Percentiles rank a stretch among this genome's conserved stretches.
Conservation (phyloP, 2,888 invertebrate species). For the Eristalinus sepulchralis region DNA sequence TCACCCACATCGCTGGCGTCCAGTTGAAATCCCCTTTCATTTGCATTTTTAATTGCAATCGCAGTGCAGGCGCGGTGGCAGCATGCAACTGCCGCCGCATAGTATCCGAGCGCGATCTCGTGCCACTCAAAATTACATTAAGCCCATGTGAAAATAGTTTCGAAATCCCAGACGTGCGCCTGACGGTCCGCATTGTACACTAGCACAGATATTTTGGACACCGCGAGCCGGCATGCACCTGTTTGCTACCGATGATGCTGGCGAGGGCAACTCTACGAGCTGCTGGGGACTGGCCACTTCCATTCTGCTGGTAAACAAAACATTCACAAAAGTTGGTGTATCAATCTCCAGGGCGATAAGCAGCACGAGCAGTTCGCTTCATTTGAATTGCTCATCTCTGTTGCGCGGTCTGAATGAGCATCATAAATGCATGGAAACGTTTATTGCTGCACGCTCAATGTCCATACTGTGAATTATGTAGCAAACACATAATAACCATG, state of each 20-base stretch:
- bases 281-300: neutral
- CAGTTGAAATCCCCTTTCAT: conserved; percentile 25
- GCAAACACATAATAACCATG: conserved; percentile 61
- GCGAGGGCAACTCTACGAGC: neutral
- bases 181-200: conserved; percentile 53
- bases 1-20: neutral
- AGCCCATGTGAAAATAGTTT: conserved; percentile 59
- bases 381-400: conserved; percentile 56
- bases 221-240: conserved; percentile 41
- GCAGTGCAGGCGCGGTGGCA: neutral
- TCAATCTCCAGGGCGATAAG: conserved; percentile 41
- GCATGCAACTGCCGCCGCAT: neutral
- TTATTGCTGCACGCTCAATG: conserved; percentile 68
- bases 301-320: conserved; percentile 22
- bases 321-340: conserved; percentile 17
- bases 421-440: conserved; percentile 71
- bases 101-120: conserved; percentile 31
- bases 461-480: conserved; percentile 61
- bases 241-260: conserved; percentile 35
- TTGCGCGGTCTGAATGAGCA: conserved; percentile 31
- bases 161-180: conserved; percentile 49
- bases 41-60: conserved; percentile 69
- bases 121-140: conserved; percentile 64
- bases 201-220: conserved; percentile 36
- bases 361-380: conserved; percentile 42